Evolutionary conservation across 2,113 vertebrate species (phyloP).

Genomic region (Numenius arquata): DNA sequence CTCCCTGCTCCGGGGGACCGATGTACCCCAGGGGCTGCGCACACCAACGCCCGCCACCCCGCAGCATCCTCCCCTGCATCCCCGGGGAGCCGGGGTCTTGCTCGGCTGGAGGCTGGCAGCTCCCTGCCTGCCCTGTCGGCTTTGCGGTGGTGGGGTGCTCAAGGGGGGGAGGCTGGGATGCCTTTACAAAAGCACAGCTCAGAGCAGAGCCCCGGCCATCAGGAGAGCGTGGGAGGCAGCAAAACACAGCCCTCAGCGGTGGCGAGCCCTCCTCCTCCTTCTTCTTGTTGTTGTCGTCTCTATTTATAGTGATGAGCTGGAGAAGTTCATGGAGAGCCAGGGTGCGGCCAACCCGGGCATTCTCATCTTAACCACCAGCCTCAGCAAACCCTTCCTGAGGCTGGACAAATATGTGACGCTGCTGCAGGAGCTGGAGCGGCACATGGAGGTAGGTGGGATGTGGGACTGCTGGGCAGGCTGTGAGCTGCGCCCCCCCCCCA

Average conservation of each 20-base stretch:
- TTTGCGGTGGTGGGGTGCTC: neutral
- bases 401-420: constrained; percentile 94
- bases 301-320: constrained; percentile 87
- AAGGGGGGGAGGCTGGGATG: neutral
- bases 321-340: constrained; percentile 95
- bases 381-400: constrained; percentile 97
- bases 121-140: neutral
- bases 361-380: constrained; percentile 91
- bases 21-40: neutral
- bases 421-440: constrained; percentile 93
- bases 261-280: neutral
- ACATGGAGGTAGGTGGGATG: constrained; percentile 87
- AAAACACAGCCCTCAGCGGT: neutral
- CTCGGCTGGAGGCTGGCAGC: neutral
- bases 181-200: neutral
- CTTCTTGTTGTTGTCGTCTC: neutral
- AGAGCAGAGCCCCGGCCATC: neutral
- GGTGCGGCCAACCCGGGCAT: constrained; percentile 87
- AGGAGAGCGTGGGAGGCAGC: neutral
- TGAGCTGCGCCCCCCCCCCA: neutral
- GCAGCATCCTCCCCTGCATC: neutral
- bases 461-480: neutral
- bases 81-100: neutral
- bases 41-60: neutral
- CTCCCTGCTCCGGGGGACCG: rapidly evolving